phyloP scores from a whole-genome alignment of 2,888 invertebrate genomes.

The Spisula solida region DNA sequence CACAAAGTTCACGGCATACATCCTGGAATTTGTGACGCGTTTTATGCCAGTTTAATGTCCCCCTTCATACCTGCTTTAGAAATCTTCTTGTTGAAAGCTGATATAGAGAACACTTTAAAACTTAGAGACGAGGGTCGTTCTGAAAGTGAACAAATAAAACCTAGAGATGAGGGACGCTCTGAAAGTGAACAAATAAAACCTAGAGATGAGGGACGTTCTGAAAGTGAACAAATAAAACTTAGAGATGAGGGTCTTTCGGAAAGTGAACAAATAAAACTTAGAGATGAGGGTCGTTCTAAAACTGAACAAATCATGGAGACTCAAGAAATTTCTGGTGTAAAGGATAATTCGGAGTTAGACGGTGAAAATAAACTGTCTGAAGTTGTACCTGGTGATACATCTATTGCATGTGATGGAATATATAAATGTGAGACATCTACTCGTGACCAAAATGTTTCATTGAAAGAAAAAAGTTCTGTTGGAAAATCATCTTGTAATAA shows the following conservation, averaged over 20 bases:
- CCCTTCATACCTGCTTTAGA: constrained; percentile 30
- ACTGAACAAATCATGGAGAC: too few relatives aligned
- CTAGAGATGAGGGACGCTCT: not conserved
- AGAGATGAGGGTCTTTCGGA: not conserved
- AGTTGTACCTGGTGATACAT: too few relatives aligned
- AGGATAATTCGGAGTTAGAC: too few relatives aligned
- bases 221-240: constrained; percentile 11
- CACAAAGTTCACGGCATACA: constrained; percentile 5
- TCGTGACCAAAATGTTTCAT: too few relatives aligned
- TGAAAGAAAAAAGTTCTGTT: too few relatives aligned
- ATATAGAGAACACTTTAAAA: constrained; percentile 18
- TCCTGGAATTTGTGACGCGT: not conserved
- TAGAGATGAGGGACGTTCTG: not conserved
- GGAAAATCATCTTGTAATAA: too few relatives aligned
- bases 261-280: not conserved
- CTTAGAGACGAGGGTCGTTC: not conserved
- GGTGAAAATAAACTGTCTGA: too few relatives aligned
- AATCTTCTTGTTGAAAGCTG: not conserved
- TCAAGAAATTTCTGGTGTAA: too few relatives aligned
- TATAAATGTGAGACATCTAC: too few relatives aligned
- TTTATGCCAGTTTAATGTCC: constrained; percentile 32
- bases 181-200: constrained; percentile 3
- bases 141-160: constrained; percentile 1
- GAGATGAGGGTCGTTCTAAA: not conserved
- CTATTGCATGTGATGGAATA: too few relatives aligned